A percentile compares a stretch with the other conserved stretches of the same genome.
Conservation (phyloP, 2,888 invertebrate genomes). For the Ganaspis brasiliensis region DNA sequence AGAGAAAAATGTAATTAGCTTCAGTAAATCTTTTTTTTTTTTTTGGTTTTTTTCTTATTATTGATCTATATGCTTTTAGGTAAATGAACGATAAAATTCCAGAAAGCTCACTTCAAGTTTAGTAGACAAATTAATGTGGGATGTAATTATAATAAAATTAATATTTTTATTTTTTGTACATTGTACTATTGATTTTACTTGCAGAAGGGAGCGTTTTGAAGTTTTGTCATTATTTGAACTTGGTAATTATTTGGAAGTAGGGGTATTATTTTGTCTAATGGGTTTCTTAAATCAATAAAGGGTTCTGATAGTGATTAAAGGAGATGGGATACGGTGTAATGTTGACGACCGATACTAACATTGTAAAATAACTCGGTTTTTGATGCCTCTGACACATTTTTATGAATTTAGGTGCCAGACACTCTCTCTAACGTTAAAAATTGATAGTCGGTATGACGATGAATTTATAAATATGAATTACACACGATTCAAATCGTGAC, state of each 20-base stretch:
- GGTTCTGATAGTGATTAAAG: conserved; percentile 6
- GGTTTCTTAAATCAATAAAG: conserved; percentile 10
- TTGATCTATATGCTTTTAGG: not conserved
- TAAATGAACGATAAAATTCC: conserved; percentile 22
- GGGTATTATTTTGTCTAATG: not conserved
- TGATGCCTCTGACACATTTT: conserved; percentile 79
- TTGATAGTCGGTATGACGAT: conserved; percentile 79
- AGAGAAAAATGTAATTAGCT: not conserved
- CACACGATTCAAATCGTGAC: conserved; percentile 77
- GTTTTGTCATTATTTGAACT: conserved; percentile 14
- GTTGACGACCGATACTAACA: conserved; percentile 66
- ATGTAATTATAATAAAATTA: not conserved
- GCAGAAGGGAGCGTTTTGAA: conserved; percentile 2
- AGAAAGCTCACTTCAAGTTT: conserved; percentile 6
- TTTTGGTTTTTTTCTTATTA: too few species aligned
- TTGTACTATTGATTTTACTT: not conserved
- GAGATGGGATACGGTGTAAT: conserved; percentile 6
- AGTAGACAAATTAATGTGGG: too few species aligned
- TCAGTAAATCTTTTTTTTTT: not conserved
- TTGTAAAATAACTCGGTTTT: conserved; percentile 73
- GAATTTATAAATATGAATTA: conserved; percentile 76
- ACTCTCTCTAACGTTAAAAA: conserved; percentile 77
- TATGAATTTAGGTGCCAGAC: conserved; percentile 81
- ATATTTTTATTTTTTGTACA: not conserved
- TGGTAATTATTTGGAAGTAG: conserved; percentile 31